Conservation (phyloP, 2,113 vertebrate genomes). For the Petromus typicus region DNA sequence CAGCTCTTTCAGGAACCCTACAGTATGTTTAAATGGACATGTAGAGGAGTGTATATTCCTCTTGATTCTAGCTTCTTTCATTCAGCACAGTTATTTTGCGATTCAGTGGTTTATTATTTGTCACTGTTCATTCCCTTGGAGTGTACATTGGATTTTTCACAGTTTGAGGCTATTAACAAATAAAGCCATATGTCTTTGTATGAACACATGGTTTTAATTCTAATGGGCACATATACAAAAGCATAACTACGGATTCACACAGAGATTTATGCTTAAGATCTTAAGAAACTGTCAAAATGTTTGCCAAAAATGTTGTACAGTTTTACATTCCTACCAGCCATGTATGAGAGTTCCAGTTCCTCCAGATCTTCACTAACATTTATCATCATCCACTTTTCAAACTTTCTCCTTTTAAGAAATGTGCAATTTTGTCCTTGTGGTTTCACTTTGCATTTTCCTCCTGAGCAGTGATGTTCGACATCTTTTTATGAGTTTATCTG, state of each 20-base stretch:
- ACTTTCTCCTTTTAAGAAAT: conserved; percentile 2
- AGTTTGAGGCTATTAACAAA: conserved; percentile 6
- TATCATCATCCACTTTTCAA: neutral
- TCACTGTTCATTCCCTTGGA: neutral
- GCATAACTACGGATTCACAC: neutral
- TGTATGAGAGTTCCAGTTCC: neutral
- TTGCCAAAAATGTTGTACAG: neutral
- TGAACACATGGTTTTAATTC: neutral
- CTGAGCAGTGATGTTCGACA: neutral
- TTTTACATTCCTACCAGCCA: neutral
- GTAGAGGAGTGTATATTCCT: neutral
- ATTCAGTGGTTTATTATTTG: neutral
- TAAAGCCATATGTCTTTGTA: neutral
- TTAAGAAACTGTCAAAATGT: conserved; percentile 3
- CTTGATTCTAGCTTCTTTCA: neutral
- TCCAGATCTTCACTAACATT: neutral
- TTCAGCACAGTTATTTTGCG: conserved; percentile 14
- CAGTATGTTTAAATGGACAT: neutral
- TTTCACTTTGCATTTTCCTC: conserved; percentile 11
- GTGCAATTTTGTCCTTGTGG: neutral
- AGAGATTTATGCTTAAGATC: neutral
- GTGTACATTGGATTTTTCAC: neutral
- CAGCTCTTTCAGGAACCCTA: neutral
- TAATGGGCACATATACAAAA: neutral
- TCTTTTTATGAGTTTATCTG: neutral